Evolutionary conservation across 1,140 invertebrate genomes (phyloP).

Genomic region (Aphelenchoides besseyi): DNA sequence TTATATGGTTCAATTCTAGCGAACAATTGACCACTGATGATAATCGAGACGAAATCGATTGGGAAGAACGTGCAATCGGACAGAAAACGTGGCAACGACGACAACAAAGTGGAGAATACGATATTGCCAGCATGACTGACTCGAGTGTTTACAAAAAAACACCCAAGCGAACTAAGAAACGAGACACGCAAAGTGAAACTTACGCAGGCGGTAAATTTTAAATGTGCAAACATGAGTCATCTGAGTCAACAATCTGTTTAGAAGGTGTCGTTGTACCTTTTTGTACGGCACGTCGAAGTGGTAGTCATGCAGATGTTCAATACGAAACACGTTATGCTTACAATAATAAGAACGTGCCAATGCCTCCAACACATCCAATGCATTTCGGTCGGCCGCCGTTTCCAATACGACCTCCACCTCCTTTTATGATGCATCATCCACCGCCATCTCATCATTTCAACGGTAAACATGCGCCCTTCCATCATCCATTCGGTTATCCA

Average conservation of each 20-base stretch:
- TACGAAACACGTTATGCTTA: slow-evolving; percentile 25
- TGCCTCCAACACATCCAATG: slow-evolving; percentile 6
- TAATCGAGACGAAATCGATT: slow-evolving; percentile 42
- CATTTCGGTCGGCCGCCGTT: slow-evolving; percentile 31
- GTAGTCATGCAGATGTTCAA: slow-evolving; percentile 44
- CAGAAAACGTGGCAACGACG: slow-evolving; percentile 59
- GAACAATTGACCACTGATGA: slow-evolving; percentile 44
- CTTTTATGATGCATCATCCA: slow-evolving; percentile 24
- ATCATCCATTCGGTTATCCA: slow-evolving; percentile 13
- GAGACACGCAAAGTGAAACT: slow-evolving; percentile 33
- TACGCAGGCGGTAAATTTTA: slow-evolving; percentile 20
- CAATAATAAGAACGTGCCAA: slow-evolving; percentile 23
- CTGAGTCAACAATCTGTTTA: slow-evolving; percentile 14
- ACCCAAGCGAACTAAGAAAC: slow-evolving; percentile 29
- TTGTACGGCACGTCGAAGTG: slow-evolving; percentile 31
- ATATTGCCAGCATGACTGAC: slow-evolving; percentile 40
- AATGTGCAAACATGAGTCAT: background rate
- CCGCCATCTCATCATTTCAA: slow-evolving; percentile 24
- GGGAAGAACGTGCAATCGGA: slow-evolving; percentile 56
- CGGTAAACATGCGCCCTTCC: slow-evolving; percentile 29
- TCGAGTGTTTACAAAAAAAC: slow-evolving; percentile 37
- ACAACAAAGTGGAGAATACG: slow-evolving; percentile 60
- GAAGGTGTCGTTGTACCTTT: slow-evolving; percentile 39
- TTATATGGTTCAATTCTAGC: slow-evolving; percentile 26
- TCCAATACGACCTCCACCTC: slow-evolving; percentile 19